Evolutionary conservation across 2,888 invertebrate genomes (phyloP), one percentile per base, ranked within the genome.

Genomic region (Dione juno): DNA sequence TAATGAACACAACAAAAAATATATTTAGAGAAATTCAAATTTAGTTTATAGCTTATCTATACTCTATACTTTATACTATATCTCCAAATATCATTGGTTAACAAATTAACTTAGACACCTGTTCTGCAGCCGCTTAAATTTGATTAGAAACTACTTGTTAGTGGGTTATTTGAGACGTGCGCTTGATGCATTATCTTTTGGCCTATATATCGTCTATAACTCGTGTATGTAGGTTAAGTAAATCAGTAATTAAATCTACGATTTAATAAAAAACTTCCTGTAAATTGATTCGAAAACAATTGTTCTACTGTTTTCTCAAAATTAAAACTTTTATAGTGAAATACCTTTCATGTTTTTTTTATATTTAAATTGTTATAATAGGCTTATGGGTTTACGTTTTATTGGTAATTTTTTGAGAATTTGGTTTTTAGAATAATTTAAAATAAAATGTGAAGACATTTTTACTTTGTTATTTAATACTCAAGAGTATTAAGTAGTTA

Each of bases 111-210:
- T 64, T 14, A 50, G 64, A 64, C 64, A 64, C 64, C 64, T 64
- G 64, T 16, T 37, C 48, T 35, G 63, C 48, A 64, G 37, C 19
- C 19, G 48, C 37, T 64, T 19, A 64, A 19, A 64, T 64, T 64
- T 52, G 64, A 64, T 64, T 64, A 50, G 19, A 40, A 64, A 64
- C 50, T 50, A 21, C 50, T 64, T 19, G 50, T 19, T 35, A 16
- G 45, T 48, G 9, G 43, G 45, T 35, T 63, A 63, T 50, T 16
- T 16, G 63, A 63, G 45, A 28, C 63, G 48, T 50, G 14, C 63
- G 63, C 45, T 16, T 37, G 35, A 63, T 63, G 63, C 63, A 65
- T 52, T 65, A 65, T 65, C 50, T 65, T 52, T 13, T 66, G 66
- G 37, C 53, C 66, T 16, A 66, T 28, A 53, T 66, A 28, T 28